These are phyloP conservation scores for Coturnix japonica DNA, from an alignment of 2,113 vertebrate genomes.

Conservation along the genomic window DNA sequence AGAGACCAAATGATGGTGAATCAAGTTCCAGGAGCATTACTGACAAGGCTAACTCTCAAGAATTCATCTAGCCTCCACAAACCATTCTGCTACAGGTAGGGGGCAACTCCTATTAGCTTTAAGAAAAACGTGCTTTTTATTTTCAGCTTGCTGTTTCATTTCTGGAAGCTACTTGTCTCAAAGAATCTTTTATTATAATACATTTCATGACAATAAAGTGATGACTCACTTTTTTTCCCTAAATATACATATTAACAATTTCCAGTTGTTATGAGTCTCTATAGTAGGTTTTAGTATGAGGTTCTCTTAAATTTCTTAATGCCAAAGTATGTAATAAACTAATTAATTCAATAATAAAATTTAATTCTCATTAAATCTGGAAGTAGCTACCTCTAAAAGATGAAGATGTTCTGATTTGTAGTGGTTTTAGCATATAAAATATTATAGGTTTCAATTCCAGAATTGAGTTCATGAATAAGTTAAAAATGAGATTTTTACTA, in stretches of 20 bases:
- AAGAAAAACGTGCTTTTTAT: not conserved
- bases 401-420: not conserved
- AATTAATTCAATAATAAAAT: not conserved
- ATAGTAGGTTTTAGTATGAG: not conserved
- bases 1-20: not conserved
- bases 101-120: not conserved
- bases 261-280: not conserved
- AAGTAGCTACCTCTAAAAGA: not conserved
- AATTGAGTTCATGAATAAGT: not conserved
- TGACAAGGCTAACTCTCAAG: not conserved
- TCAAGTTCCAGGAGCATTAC: constrained; percentile 1
- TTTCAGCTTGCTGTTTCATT: not conserved
- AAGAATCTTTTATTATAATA: not conserved
- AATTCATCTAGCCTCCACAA: not conserved
- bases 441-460: not conserved
- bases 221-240: not conserved
- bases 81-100: not conserved
- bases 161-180: not conserved
- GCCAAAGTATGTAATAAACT: not conserved
- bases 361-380: not conserved
- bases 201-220: not conserved
- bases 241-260: not conserved
- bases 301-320: not conserved
- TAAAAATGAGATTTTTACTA: not conserved
- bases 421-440: not conserved